These are phyloP conservation scores for Halichoerus grypus DNA, from an alignment of 2,113 vertebrate species.

Conservation along the genomic window DNA sequence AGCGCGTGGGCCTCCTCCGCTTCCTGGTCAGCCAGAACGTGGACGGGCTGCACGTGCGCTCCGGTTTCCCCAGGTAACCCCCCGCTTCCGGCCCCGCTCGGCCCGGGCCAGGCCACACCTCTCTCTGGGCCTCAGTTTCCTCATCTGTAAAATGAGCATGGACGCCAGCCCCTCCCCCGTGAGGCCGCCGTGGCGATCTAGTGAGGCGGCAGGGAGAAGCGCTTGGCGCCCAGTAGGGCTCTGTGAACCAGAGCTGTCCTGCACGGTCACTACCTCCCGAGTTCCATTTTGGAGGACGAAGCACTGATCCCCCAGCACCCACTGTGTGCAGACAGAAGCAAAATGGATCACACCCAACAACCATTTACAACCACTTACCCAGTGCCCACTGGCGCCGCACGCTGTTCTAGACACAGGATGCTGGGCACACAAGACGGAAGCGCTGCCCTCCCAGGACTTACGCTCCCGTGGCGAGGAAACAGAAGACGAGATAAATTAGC, in stretches of 20 bases:
- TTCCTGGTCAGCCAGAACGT: constrained; percentile 99
- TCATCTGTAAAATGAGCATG: background rate
- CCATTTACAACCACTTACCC: background rate
- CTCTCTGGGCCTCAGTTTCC: background rate
- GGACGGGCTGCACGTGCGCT: constrained; percentile 96
- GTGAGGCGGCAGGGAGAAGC: background rate
- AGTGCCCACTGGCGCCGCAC: accelerated
- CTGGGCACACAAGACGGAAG: background rate
- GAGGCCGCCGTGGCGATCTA: accelerated
- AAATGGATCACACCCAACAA: background rate
- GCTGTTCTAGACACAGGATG: background rate
- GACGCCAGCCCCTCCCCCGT: background rate
- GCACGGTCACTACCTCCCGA: background rate
- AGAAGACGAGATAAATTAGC: background rate
- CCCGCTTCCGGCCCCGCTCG: accelerated
- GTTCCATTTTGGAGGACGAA: background rate
- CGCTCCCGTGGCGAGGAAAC: background rate
- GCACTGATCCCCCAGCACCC: background rate
- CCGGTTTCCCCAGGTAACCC: constrained; percentile 95
- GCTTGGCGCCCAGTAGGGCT: accelerated
- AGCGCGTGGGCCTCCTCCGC: constrained; percentile 93
- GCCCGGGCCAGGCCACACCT: background rate
- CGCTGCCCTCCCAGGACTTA: background rate
- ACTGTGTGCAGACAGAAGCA: background rate
- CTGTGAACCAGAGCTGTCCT: background rate